Evolutionary conservation across 2,797 vertebrate genomes (phyloP), one percentile per base, ranked within the genome.

Genomic region (Protosalanx chinensis): DNA sequence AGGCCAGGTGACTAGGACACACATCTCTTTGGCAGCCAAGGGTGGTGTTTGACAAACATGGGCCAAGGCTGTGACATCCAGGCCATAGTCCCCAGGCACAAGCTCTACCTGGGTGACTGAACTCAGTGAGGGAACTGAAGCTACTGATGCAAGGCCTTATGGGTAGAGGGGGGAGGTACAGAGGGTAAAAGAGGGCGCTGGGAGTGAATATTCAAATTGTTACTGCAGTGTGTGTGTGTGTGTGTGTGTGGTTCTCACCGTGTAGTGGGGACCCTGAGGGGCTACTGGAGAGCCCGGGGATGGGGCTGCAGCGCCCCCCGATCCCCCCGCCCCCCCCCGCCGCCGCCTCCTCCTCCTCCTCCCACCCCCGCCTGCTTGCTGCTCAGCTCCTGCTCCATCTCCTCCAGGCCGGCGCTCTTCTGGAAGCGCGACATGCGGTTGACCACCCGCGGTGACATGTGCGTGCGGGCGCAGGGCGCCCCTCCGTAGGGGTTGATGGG

Each of bases 361-460:
- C 83, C 85, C 59, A 74, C 89, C 23, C 53, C 89, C 0, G 66
- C 93, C 84, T 84, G 94, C 87, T 85, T 96, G 18, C 94, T 92
- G 0, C 93, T 97, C 79, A 99, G 92, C 85, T 99, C 97, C 78
- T 97, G 96, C 72, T 98, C 97, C 1, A 99, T 99, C 84, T 99
- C 98, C 84, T 98, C 98, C 80, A 99, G 87, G 23, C 98, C 98
- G 0, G 98, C 98, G 0, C 98, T 99, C 90, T 98, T 98, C 81
- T 99, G 98, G 84, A 99, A 99, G 72, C 97, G 96, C 74, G 97
- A 99, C 95, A 99, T 96, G 76, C 97, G 94, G 82, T 99, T 99
- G 64, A 98, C 98, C 33, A 99, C 97, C 0, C 96, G 92, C 0
- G 96, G 96, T 1, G 97, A 98, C 95, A 98, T 95, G 82, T 99